Conservation (phyloP, 2,113 vertebrate genomes). For the Paratilapia polleni region DNA sequence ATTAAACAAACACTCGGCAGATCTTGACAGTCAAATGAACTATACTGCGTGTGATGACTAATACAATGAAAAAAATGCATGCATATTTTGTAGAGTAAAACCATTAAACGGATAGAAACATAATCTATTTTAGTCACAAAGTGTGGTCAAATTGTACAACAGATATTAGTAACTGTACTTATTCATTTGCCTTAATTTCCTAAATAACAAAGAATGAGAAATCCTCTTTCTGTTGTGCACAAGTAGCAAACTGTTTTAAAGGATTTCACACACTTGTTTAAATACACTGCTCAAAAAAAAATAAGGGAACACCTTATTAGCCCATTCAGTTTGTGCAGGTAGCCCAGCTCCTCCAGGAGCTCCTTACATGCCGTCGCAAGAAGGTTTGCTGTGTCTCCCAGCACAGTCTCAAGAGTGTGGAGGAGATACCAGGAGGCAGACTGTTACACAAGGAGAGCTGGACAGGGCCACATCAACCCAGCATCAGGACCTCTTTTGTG, state of each 20-base stretch:
- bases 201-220: too few species aligned
- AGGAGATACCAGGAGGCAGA: not conserved
- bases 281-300: not conserved
- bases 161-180: not conserved
- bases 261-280: not conserved
- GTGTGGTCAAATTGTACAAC: not conserved
- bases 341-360: not conserved
- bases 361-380: too few species aligned
- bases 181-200: too few species aligned
- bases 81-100: too few species aligned
- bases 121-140: not conserved
- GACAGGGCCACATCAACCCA: not conserved
- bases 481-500: not conserved
- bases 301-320: not conserved
- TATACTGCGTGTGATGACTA: not conserved
- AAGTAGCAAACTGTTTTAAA: too few species aligned
- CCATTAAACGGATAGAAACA: too few species aligned
- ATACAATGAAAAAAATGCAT: not conserved
- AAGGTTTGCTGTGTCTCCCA: not conserved
- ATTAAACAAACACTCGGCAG: not conserved
- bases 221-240: too few species aligned
- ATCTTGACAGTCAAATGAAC: not conserved
- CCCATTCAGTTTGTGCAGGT: too few species aligned
- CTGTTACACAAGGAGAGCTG: not conserved
- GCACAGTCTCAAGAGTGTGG: not conserved